phyloP scores from a whole-genome alignment of 2,113 vertebrate genomes.

The Monarcha castaneiventris region DNA sequence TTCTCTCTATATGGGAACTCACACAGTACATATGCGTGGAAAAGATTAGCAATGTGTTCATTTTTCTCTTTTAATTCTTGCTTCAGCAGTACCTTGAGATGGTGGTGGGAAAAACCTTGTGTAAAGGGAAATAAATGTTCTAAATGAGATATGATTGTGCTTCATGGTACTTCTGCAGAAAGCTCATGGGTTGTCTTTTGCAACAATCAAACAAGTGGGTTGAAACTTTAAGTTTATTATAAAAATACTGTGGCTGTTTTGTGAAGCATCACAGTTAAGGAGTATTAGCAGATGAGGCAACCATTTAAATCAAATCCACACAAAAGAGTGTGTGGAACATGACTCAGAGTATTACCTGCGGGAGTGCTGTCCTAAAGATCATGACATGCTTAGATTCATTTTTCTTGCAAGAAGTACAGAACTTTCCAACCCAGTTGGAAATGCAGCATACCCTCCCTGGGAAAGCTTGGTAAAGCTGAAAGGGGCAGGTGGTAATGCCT shows the following conservation, averaged over 20 bases:
- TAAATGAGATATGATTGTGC: neutral
- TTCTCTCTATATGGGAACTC: neutral
- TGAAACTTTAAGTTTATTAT: neutral
- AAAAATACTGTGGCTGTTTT: neutral
- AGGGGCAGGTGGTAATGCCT: neutral
- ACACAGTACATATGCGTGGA: neutral
- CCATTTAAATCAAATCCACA: neutral
- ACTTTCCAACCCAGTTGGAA: neutral
- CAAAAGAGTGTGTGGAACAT: rapidly evolving
- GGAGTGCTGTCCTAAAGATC: neutral
- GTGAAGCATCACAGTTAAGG: neutral
- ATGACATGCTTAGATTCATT: neutral
- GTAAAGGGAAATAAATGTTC: neutral
- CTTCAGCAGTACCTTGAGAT: neutral
- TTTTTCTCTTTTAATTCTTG: neutral
- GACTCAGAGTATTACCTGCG: neutral
- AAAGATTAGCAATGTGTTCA: neutral
- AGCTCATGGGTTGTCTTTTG: neutral
- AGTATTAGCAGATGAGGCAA: neutral
- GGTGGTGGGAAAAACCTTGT: neutral
- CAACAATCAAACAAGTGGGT: neutral
- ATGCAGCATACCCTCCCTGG: neutral
- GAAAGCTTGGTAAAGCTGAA: neutral
- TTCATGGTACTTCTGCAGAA: neutral
- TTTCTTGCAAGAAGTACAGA: neutral